phyloP scores from a whole-genome alignment of 1,140 invertebrate species.

The Onthophagus taurus region DNA sequence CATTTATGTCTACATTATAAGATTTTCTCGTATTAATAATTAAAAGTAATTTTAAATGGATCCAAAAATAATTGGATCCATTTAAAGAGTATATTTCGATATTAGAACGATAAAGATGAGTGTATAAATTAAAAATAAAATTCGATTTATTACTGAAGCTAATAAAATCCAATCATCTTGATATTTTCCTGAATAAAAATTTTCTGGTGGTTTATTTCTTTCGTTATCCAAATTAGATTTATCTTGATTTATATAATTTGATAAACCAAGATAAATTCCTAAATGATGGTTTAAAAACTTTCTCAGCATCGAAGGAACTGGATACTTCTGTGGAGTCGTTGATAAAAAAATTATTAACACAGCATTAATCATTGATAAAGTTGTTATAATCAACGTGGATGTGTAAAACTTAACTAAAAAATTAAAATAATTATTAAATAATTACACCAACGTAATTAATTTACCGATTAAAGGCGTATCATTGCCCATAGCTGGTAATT shows the following conservation, averaged over 20 bases:
- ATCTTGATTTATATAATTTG: constrained; percentile 26
- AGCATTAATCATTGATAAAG: constrained; percentile 51
- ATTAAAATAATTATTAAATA: no score
- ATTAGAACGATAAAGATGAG: not conserved
- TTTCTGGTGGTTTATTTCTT: constrained; percentile 37
- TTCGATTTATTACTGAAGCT: constrained; percentile 50
- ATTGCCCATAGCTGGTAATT: constrained; percentile 49
- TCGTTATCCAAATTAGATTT: no score
- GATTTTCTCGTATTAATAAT: no score
- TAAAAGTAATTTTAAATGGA: no score
- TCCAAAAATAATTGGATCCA: no score
- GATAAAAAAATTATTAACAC: constrained; percentile 46
- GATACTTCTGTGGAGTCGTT: constrained; percentile 40
- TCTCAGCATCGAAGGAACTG: constrained; percentile 47
- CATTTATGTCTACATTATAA: no score
- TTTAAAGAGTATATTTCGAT: no score
- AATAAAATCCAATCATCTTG: constrained; percentile 52
- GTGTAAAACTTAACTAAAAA: constrained; percentile 47
- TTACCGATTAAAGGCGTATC: constrained; percentile 55
- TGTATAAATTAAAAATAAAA: constrained; percentile 48
- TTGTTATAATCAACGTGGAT: constrained; percentile 47
- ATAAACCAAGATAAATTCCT: constrained; percentile 43
- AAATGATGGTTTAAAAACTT: constrained; percentile 43
- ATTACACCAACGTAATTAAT: no score
- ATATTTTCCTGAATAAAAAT: constrained; percentile 30